Evolutionary conservation across 2,888 invertebrate genomes (phyloP), one percentile per base, ranked within the genome.

Genomic region (Nomada hirtipes): DNA sequence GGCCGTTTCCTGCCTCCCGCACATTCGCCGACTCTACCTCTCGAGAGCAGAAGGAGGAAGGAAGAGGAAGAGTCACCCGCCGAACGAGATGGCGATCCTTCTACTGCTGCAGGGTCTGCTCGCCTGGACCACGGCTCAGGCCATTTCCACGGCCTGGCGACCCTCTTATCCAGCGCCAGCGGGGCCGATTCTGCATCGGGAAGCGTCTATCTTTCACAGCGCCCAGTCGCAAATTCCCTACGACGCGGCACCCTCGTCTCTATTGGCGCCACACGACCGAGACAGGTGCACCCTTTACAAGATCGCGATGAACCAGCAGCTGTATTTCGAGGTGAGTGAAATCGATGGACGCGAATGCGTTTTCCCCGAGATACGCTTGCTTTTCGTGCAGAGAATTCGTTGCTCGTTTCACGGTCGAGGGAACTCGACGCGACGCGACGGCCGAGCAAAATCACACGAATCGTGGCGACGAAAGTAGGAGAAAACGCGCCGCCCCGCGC

Each of bases 251-350:
- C 36, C 36, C 36, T 61, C 80, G 10, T 63, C 71, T 0, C 15
- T 86, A 11, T 42, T 81, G 64, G 42, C 18, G 9, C 69, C 76
- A 10, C 88, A 89, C 13, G 82, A 92, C 1, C 92, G 94, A 65
- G 96, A 96, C 88, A 94, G 95, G 2, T 97, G 97, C 92, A 95
- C 96, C 80, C 95, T 96, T 9, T 96, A 96, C 93, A 97, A 97
- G 91, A 96, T 96, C 42, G 94, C 95, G 11, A 96, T 97, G 86
- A 96, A 95, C 89, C 96, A 97, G 90, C 96, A 96, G 83, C 94
- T 96, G 18, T 96, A 94, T 78, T 94, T 94, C 70, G 94, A 94
- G 94, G 94, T 94, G 88, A 88, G 71, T 11, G 18, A 71, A 71
- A 29, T 60, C 2, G 15, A 2, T 4, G 23, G 4, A 15, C 23